Evolutionary conservation across 1,140 invertebrate species (phyloP).

Genomic region (Formica selysi): DNA sequence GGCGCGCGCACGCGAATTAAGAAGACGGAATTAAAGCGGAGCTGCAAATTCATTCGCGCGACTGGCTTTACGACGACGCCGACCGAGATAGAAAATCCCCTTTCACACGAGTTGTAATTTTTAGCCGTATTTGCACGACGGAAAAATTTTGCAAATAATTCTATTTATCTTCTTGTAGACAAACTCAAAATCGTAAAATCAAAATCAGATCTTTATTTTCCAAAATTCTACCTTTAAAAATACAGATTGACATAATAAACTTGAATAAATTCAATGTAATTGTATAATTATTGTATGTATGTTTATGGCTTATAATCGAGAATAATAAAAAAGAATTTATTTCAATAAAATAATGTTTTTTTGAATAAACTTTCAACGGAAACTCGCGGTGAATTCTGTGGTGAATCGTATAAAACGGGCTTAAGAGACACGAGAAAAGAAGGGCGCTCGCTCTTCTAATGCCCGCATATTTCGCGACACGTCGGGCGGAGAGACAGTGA

Average conservation of each 20-base stretch:
- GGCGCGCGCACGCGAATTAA: slow-evolving; percentile 48
- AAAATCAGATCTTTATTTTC: not conserved
- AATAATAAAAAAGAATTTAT: not conserved
- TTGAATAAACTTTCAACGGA: not conserved
- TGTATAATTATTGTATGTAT: not conserved
- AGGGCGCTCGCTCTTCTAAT: slow-evolving; percentile 32
- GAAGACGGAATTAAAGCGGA: slow-evolving; percentile 52
- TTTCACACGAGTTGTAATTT: slow-evolving; percentile 26
- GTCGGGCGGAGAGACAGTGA: slow-evolving; percentile 46
- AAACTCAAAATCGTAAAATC: not conserved
- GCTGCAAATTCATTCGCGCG: slow-evolving; percentile 50
- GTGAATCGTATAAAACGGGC: slow-evolving; percentile 41
- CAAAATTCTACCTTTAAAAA: not conserved
- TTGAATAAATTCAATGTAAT: too few relatives aligned
- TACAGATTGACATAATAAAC: not conserved
- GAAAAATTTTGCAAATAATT: not conserved
- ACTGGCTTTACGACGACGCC: slow-evolving; percentile 36
- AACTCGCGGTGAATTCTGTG: not conserved
- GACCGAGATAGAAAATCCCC: slow-evolving; percentile 22
- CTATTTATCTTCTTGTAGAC: too few relatives aligned
- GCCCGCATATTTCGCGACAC: slow-evolving; percentile 67
- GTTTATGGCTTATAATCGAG: not conserved
- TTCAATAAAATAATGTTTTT: not conserved
- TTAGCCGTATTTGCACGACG: not conserved
- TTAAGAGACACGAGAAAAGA: slow-evolving; percentile 27